Percentiles rank a stretch among this genome's conserved stretches.
These are phyloP conservation scores for Virgularia gustaviana DNA, from an alignment of 92 coral and sea anemone genomes.

Conservation along the genomic window DNA sequence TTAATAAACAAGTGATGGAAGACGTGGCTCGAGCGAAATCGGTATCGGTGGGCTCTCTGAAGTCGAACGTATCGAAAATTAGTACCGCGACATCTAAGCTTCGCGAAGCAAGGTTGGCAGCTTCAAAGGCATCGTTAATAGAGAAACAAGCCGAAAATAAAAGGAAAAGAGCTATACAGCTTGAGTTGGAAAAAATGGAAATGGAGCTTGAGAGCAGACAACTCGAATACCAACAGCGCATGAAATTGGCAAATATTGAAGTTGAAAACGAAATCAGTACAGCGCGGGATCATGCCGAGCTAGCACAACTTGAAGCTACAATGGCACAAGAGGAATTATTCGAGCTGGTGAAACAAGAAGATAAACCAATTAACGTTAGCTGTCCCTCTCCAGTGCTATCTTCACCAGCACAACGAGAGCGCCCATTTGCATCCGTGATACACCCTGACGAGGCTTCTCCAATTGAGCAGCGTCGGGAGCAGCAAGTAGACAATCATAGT, in stretches of 20 bases:
- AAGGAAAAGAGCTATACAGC: constrained; percentile 23
- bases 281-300: constrained; percentile 14
- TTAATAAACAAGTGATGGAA: constrained; percentile 25
- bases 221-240: constrained; percentile 36
- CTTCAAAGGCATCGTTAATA: constrained; percentile 13
- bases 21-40: background rate
- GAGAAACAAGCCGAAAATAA: constrained; percentile 18
- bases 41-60: background rate
- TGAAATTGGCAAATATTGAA: constrained; percentile 31
- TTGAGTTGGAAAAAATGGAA: constrained; percentile 20
- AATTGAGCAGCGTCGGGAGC: too few relatives aligned
- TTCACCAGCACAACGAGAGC: background rate
- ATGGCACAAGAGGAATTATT: constrained; percentile 19
- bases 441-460: too few relatives aligned
- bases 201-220: constrained; percentile 42
- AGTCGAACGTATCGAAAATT: constrained; percentile 6
- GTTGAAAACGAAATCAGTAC: background rate
- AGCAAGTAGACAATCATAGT: too few relatives aligned
- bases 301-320: constrained; percentile 31
- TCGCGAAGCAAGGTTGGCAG: constrained; percentile 12
- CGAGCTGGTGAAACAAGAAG: background rate
- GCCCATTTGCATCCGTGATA: background rate
- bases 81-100: constrained; percentile 23
- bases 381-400: background rate
- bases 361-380: background rate